Evolutionary conservation across 1,140 invertebrate species (phyloP).

Genomic region (Drosophila sproati): DNA sequence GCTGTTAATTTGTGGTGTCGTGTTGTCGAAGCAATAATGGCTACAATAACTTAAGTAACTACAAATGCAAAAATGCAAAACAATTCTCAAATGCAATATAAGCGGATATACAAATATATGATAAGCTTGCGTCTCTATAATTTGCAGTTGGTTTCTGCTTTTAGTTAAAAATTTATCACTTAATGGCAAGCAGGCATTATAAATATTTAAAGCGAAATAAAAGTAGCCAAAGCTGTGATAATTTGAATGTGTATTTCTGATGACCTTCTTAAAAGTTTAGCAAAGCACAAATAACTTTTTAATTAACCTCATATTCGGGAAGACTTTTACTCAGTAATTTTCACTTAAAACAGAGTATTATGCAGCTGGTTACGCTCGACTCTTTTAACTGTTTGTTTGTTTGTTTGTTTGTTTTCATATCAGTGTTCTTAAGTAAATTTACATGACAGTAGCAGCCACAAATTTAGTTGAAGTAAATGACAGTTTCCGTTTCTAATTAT

Average conservation of each 20-base stretch:
- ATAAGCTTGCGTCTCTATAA: neutral
- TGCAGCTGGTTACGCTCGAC: neutral
- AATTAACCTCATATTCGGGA: no score
- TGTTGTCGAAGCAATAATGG: conserved; percentile 33
- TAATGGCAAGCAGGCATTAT: neutral
- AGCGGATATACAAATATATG: conserved; percentile 31
- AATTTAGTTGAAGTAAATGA: conserved; percentile 48
- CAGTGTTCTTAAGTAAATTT: conserved; percentile 69
- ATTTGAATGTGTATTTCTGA: conserved; percentile 51
- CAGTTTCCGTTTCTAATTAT: conserved; percentile 63
- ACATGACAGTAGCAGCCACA: conserved; percentile 60
- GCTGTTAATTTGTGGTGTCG: conserved; percentile 28
- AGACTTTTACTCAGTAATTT: neutral
- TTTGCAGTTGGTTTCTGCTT: neutral
- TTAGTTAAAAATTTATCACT: neutral
- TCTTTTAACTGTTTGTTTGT: conserved; percentile 11
- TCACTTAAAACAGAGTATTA: neutral
- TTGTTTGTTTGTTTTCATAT: conserved; percentile 25
- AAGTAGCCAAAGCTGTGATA: neutral
- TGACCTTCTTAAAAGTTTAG: no score
- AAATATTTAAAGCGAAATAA: no score
- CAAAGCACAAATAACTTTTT: no score
- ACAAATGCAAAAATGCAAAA: conserved; percentile 19
- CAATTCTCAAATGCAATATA: conserved; percentile 39
- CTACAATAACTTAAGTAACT: conserved; percentile 5